Percentiles rank a stretch among this genome's conserved stretches.
phyloP scores from a whole-genome alignment of 2,888 invertebrate species.

The Lycaena phlaeas region DNA sequence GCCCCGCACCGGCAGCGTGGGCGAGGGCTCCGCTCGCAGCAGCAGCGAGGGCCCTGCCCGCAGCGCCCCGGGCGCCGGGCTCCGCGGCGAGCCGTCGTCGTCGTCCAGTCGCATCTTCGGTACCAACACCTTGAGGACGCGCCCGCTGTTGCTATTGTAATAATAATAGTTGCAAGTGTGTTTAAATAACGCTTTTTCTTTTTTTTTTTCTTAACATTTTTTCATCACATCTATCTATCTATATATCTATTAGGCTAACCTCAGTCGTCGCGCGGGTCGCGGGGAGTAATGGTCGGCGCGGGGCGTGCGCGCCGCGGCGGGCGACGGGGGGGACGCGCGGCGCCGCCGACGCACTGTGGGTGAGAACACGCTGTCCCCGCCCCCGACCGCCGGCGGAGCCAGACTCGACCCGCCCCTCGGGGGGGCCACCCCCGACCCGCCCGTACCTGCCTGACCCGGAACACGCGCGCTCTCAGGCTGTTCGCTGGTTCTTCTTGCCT shows the following conservation, averaged over 20 bases:
- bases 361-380: constrained; percentile 27
- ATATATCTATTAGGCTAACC: constrained; percentile 8
- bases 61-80: too few species aligned
- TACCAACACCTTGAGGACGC: constrained; percentile 51
- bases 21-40: background rate
- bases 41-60: constrained; percentile 5
- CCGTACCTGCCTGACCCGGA: too few species aligned
- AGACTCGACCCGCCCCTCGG: background rate
- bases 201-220: background rate
- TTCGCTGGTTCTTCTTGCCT: too few species aligned
- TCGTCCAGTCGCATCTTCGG: constrained; percentile 46
- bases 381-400: constrained; percentile 2
- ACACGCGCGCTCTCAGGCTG: too few species aligned
- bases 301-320: constrained; percentile 21
- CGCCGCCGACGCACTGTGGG: constrained; percentile 53
- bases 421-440: background rate
- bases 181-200: background rate
- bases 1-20: constrained; percentile 1
- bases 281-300: constrained; percentile 12
- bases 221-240: background rate
- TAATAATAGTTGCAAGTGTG: background rate
- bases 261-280: constrained; percentile 2
- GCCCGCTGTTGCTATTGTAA: constrained; percentile 30
- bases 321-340: constrained; percentile 26
- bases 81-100: too few species aligned